phyloP scores from a whole-genome alignment of 2,113 vertebrate species.

The Planiliza haematocheilus region DNA sequence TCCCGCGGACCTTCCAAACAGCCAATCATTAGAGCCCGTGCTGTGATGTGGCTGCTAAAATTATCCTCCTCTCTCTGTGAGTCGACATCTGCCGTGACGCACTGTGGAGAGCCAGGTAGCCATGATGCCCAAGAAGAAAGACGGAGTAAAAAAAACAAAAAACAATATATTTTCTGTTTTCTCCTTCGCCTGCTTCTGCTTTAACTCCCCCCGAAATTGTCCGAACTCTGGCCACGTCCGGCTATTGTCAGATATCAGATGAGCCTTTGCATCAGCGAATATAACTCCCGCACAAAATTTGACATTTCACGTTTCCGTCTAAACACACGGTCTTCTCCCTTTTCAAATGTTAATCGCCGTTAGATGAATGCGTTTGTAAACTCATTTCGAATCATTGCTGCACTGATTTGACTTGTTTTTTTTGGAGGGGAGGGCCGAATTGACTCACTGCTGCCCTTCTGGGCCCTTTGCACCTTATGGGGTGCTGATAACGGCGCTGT shows the following conservation, averaged over 20 bases:
- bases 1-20: slow-evolving; percentile 72
- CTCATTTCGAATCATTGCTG: too few species aligned
- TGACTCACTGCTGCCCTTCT: neutral
- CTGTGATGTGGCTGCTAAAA: slow-evolving; percentile 79
- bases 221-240: too few species aligned
- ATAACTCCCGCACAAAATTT: too few species aligned
- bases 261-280: too few species aligned
- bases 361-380: too few species aligned
- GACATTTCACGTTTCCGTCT: too few species aligned
- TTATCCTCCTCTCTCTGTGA: slow-evolving; percentile 76
- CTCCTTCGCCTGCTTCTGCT: neutral
- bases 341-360: too few species aligned
- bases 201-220: neutral
- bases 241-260: too few species aligned
- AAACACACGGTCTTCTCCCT: too few species aligned
- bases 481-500: neutral
- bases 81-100: slow-evolving; percentile 80
- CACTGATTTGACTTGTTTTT: neutral
- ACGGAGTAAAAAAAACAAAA: neutral
- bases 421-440: neutral
- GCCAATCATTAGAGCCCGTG: slow-evolving; percentile 73
- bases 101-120: slow-evolving; percentile 71
- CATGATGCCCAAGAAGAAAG: slow-evolving; percentile 64
- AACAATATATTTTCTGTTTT: too few species aligned
- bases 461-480: neutral